These are phyloP conservation scores for Pocillopora verrucosa DNA, from an alignment of 64 coral and sea anemone genomes.

Conservation along the genomic window DNA sequence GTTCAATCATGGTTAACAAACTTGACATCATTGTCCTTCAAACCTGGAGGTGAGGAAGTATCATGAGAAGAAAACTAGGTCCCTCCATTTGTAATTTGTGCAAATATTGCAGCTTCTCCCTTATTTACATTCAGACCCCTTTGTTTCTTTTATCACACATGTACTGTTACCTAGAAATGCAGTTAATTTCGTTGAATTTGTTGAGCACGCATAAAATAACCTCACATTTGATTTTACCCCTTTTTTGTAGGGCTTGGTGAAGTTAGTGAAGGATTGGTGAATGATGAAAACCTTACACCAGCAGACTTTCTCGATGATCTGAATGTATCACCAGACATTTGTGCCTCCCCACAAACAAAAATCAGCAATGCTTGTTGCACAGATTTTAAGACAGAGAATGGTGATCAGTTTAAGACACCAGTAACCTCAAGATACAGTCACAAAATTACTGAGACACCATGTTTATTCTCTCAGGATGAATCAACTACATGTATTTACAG, in stretches of 20 bases:
- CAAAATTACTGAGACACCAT: conserved; percentile 8
- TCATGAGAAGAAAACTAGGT: too few relatives aligned
- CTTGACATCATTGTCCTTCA: too few relatives aligned
- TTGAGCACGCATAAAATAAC: too few relatives aligned
- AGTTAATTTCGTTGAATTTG: too few relatives aligned
- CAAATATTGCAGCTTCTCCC: too few relatives aligned
- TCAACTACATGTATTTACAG: not conserved
- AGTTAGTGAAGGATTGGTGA: conserved; percentile 47
- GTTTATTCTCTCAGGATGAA: conserved; percentile 38
- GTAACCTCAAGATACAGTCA: not conserved
- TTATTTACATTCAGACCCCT: too few relatives aligned
- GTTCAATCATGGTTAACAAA: too few relatives aligned
- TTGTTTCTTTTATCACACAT: too few relatives aligned
- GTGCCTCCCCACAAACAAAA: not conserved
- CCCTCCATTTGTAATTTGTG: too few relatives aligned
- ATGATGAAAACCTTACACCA: conserved; percentile 40
- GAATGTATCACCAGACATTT: not conserved
- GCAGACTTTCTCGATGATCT: conserved; percentile 41
- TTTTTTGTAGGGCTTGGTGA: conserved; percentile 51
- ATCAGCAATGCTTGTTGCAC: not conserved
- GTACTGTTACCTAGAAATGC: too few relatives aligned
- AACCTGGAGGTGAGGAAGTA: too few relatives aligned
- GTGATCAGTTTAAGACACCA: conserved; percentile 21
- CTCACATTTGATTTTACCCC: not conserved
- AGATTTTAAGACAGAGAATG: not conserved